Evolutionary conservation across 2,888 invertebrate species (phyloP), one percentile per base, ranked within the genome.

Genomic region (Drosophila meridiana): DNA sequence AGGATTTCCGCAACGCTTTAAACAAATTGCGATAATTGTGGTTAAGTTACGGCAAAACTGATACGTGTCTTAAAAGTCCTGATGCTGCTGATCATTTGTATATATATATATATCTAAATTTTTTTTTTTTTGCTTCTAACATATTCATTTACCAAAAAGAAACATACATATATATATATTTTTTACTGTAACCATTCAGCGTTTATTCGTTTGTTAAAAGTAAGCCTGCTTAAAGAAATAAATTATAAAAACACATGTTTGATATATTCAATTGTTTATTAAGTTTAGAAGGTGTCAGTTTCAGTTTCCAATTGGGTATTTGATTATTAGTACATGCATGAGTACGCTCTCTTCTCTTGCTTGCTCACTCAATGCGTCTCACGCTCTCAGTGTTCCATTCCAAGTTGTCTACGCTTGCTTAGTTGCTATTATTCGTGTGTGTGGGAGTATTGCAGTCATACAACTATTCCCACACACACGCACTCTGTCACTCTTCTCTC

Each of bases 241-340:
- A 60, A 50, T 11, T 34, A 52, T 32, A 69, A 57, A 30, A 76
- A 20, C 7, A 8, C 9, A 26, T 38, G 11, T 30, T 70, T 11
- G 32, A 52, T 45, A 38, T 69, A 40, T 45, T 55, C 4, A 20
- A 20, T 20, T 20, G 26, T 14, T 20, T 13, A n/a, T 48, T 32
- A 59, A n/a, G 7, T 36, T 47, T 45, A 14, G 30, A 40, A n/a
- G 36, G n/a, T 55, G 36, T 30, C 50, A 32, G 20, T 14, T 8
- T 28, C 7, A 56, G 60, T 77, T 78, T 78, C 32, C 47, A 8
- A 73, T 11, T 45, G 75, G 75, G 75, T 57, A 38, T 42, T 82
- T 58, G 55, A 88, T 75, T 88, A 85, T 72, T 68, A 80, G 86
- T 69, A 85, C 83, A 79, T 75, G 71, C 53, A 53, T 55, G 53